Base-by-base conservation (phyloP, 2,888 invertebrate genomes). In the Apamea anceps region DNA sequence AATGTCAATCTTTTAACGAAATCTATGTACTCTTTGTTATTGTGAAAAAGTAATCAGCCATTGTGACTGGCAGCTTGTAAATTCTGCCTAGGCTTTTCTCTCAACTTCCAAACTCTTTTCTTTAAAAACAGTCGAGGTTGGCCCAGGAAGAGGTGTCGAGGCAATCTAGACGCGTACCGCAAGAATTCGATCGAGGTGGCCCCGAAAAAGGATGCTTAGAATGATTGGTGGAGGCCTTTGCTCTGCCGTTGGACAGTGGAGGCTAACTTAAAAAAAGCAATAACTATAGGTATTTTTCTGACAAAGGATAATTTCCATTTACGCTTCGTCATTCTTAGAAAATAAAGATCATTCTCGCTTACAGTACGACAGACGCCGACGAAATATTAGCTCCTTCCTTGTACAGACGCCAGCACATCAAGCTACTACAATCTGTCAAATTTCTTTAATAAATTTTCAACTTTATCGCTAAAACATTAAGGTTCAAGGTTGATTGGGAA, bases 321-420 rank as follows among this genome's bases (percentile, higher is more conserved):
- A 7, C 15, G 48, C 48, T 60, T 60, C 6, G 12, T 57, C 57
- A 66, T 28, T 32, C 7, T 66, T 37, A 10, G 28, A 13, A 32
- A 80, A 62, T 32, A 72, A 80, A 67, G 8, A 21, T n/a, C 32
- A 7, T 62, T 54, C 74, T 54, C 81, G 85, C 84, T 78, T 51
- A 0, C 75, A 77, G 54, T 77, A 8, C 57, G 63, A 75, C 81
- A 7, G 48, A 66, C 0, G 21, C 66, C 54, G 18, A 63, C 67
- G 75, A 75, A 85, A 75, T 73, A 85, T 78, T 78, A 81, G 66
- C 66, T 75, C 62, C 72, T 74, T 75, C 63, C 65, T 57, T 51
- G 65, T 72, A 73, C 51, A 74, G n/a, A n/a, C n/a, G n/a, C n/a
- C n/a, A n/a, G n/a, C n/a, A n/a, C n/a, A n/a, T n/a, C n/a, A n/a